Base-by-base conservation (phyloP, 2,797 vertebrate species). In the Sebastes iracundus region DNA sequence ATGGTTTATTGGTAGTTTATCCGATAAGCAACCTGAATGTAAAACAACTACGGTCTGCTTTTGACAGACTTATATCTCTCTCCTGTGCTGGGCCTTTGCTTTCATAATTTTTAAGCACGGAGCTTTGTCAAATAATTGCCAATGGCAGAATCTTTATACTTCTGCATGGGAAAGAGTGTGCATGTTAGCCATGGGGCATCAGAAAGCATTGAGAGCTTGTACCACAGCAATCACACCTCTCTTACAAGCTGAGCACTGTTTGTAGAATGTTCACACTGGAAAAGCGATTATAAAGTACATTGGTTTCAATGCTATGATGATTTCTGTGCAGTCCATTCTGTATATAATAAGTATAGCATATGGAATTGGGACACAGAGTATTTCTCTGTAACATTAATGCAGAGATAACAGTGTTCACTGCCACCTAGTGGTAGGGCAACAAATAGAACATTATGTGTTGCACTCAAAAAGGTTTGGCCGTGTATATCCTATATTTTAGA, bases 391-490 rank as follows among this genome's bases (percentile, higher is more conserved):
- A 56, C 25, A 35, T 0, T n/a, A 11, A 64, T 3, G 3, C 28
- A 61, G 63, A 20, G 38, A 70, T 11, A 55, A 27, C n/a, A 61
- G 70, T 63, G 35, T 84, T 62, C 59, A 70, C 73, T 87, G 88
- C 87, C 91, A 86, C 60, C 91, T 91, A 68, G 84, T 91, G 91
- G 81, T 81, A 64, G 22, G 0, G 18, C 23, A 33, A 10, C 22
- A 56, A n/a, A 68, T 42, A 8, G 2, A 62, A 38, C 4, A 72
- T 10, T 33, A 6, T 60, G 18, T 73, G n/a, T 33, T 56, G 11
- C 16, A 32, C 2, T 27, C 2, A 61, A 11, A 58, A 22, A 56
- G 1, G 5, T 33, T n/a, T 46, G 27, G 18, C 12, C 4, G 52
- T 53, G 6, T 11, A 35, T 46, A 25, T 4, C 11, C 23, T 20